Evolutionary conservation across 2,797 vertebrate species (phyloP).

Genomic region (Salarias fasciatus): DNA sequence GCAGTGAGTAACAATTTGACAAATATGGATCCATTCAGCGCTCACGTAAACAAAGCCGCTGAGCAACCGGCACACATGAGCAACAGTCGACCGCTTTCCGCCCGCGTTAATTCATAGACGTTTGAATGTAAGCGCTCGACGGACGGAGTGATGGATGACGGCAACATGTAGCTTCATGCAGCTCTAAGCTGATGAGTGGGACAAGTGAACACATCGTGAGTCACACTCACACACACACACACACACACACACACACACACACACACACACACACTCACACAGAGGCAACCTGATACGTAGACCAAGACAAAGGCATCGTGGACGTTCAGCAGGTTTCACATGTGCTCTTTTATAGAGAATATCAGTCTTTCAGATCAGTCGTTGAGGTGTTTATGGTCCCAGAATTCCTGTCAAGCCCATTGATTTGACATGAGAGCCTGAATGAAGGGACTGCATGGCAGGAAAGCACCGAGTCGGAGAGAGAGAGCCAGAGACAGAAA

Average conservation of each 20-base stretch:
- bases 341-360: too few species aligned
- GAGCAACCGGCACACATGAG: not conserved
- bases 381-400: too few species aligned
- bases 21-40: not conserved
- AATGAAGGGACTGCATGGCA: not conserved
- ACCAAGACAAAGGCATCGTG: too few species aligned
- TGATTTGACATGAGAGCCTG: conserved; percentile 10
- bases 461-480: not conserved
- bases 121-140: conserved; percentile 32
- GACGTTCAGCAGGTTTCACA: too few species aligned
- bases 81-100: conserved; percentile 23
- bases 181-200: conserved; percentile 18
- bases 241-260: conserved; percentile 1
- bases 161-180: conserved; percentile 34
- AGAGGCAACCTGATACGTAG: too few species aligned
- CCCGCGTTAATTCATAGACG: too few species aligned
- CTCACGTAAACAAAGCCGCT: conserved; percentile 3
- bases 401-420: too few species aligned
- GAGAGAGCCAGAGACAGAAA: not conserved
- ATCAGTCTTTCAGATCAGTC: too few species aligned
- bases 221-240: conserved; percentile 45
- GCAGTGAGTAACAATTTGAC: not conserved
- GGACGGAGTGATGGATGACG: conserved; percentile 13
- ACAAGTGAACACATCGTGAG: conserved; percentile 48
- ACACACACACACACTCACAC: too few species aligned